Evolutionary conservation across 2,113 vertebrate species (phyloP).

Genomic region (Ciconia boyciana): DNA sequence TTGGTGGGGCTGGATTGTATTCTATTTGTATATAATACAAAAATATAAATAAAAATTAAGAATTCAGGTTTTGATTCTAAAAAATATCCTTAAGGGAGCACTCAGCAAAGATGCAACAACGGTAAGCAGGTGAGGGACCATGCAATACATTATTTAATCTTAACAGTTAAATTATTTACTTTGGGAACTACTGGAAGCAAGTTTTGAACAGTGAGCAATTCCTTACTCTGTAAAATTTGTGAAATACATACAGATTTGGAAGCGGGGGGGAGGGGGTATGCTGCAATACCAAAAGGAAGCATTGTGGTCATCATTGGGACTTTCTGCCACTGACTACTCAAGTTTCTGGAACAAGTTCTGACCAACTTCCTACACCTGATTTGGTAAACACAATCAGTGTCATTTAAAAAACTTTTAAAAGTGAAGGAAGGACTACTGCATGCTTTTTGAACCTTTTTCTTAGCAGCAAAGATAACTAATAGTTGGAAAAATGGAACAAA

Average conservation of each 20-base stretch:
- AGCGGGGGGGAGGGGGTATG: background rate
- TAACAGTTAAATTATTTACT: background rate
- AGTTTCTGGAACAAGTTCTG: background rate
- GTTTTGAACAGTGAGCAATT: background rate
- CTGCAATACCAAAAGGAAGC: background rate
- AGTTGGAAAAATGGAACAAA: background rate
- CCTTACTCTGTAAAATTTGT: background rate
- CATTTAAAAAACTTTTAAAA: background rate
- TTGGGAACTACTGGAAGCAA: background rate
- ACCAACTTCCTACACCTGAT: background rate
- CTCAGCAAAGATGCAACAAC: background rate
- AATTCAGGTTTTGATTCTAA: background rate
- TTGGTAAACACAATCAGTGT: background rate
- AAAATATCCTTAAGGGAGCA: background rate
- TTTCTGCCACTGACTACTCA: background rate
- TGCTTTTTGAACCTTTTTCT: background rate
- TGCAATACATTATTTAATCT: background rate
- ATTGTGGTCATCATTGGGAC: background rate
- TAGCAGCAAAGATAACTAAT: background rate
- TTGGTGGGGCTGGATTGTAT: background rate
- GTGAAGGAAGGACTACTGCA: background rate
- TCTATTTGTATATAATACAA: background rate
- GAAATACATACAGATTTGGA: background rate
- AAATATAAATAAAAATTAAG: background rate
- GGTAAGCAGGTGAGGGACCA: background rate